A percentile compares a stretch with the other conserved stretches of the same genome.
Conservation (phyloP, 2,888 invertebrate genomes). For the Hofmannophila pseudospretella region DNA sequence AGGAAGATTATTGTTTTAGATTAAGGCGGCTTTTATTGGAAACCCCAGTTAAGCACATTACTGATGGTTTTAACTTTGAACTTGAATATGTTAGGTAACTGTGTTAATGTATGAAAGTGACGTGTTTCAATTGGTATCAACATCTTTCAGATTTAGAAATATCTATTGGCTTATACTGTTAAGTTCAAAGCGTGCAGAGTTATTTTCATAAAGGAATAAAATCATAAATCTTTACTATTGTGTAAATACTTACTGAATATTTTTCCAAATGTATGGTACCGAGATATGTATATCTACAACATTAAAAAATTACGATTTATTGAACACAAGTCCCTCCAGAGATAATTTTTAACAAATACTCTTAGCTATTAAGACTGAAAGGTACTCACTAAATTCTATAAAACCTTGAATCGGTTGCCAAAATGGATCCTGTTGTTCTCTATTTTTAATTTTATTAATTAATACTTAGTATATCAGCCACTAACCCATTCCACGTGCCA, state of each 20-base stretch:
- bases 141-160: slow-evolving; percentile 8
- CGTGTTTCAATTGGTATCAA: slow-evolving; percentile 15
- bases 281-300: slow-evolving; percentile 48
- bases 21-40: slow-evolving; percentile 38
- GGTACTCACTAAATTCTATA: slow-evolving; percentile 49
- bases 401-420: slow-evolving; percentile 25
- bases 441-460: slow-evolving; percentile 5
- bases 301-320: slow-evolving; percentile 50
- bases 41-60: slow-evolving; percentile 29
- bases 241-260: slow-evolving; percentile 54
- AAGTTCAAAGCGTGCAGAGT: slow-evolving; percentile 30
- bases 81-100: slow-evolving; percentile 9
- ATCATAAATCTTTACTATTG: slow-evolving; percentile 27
- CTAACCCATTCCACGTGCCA: slow-evolving; percentile 63
- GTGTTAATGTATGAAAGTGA: background rate
- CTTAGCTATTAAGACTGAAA: slow-evolving; percentile 72
- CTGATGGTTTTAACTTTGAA: slow-evolving; percentile 10
- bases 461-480: slow-evolving; percentile 1
- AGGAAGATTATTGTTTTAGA: slow-evolving; percentile 43
- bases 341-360: slow-evolving; percentile 61
- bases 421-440: slow-evolving; percentile 1
- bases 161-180: slow-evolving; percentile 10
- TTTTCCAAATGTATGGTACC: slow-evolving; percentile 52
- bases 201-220: slow-evolving; percentile 49
- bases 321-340: slow-evolving; percentile 70